Base-by-base conservation (phyloP, 2,888 invertebrate species). In the Archips xylosteana region DNA sequence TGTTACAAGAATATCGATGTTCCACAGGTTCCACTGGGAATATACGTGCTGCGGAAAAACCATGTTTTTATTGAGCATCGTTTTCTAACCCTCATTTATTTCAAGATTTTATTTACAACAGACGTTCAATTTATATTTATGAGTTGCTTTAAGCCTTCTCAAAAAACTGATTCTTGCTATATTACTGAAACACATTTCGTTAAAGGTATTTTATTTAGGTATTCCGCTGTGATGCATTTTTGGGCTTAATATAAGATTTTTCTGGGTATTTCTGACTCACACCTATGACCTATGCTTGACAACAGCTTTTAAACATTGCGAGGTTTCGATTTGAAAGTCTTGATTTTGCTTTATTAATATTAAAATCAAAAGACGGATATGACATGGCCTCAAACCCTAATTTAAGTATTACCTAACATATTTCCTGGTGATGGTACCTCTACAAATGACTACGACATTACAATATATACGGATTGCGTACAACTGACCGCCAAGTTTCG, bases 401-500 rank as follows among this genome's bases (percentile, higher is more conserved):
- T 32, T 8, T 10, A n/a, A 47, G 9, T 10, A 36, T 34, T 65
- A 65, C n/a, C 13, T 63, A 63, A 63, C 63, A 47, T 23, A 36
- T 65, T 65, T 65, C 64, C 64, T 63, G 12, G 45, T 45, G 49
- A 51, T 65, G 5, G 36, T 34, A 32, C 2, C 36, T n/a, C 34
- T 65, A 36, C 64, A 15, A 65, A 65, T 36, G 15, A 71, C 23
- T 13, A 10, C 47, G 62, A 39, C 47, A 47, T 63, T 47, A 47
- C 47, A 10, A 54, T 70, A 10, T 47, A 72, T 57, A 57, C 6
- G 13, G 36, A 64, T 73, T 69, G 68, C 75, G 71, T 61, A 60
- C 12, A n/a, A 32, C n/a, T 51, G 71, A 66, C 71, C 71, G 51
- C 49, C 68, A 68, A 32, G 45, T 59, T 59, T 73, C n/a, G 68